Percentiles rank a stretch among this genome's conserved stretches.
These are phyloP conservation scores for Octonoba sinensis DNA, from an alignment of 2,888 invertebrate species.

Conservation along the genomic window DNA sequence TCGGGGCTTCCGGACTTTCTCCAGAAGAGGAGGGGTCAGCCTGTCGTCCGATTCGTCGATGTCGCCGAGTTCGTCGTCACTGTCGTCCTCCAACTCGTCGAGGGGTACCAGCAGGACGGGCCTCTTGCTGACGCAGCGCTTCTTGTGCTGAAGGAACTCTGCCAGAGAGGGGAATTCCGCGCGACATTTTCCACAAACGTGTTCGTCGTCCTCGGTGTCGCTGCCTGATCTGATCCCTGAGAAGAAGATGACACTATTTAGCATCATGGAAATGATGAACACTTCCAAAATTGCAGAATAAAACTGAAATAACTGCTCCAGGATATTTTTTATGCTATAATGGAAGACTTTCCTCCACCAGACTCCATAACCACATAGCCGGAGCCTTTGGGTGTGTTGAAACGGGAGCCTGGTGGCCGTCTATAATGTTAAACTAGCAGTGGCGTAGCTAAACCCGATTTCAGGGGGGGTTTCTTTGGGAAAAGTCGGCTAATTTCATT, in stretches of 20 bases:
- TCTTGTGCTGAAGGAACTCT: slow-evolving; percentile 70
- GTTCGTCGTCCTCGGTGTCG: slow-evolving; percentile 67
- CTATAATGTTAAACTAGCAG: too few relatives aligned
- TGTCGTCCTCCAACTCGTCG: neutral
- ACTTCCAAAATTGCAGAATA: too few relatives aligned
- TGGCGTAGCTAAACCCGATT: too few relatives aligned
- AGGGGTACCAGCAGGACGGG: slow-evolving; percentile 65
- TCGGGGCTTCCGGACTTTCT: neutral
- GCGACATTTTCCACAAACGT: slow-evolving; percentile 71
- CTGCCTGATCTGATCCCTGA: slow-evolving; percentile 42
- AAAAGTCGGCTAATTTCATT: too few relatives aligned
- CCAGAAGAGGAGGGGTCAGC: neutral
- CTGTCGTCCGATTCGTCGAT: neutral
- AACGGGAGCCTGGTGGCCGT: too few relatives aligned
- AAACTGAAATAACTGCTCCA: too few relatives aligned
- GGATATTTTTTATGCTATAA: too few relatives aligned
- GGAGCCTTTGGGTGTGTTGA: too few relatives aligned
- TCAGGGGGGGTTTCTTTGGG: too few relatives aligned
- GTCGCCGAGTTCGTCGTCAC: slow-evolving; percentile 66
- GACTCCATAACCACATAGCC: too few relatives aligned
- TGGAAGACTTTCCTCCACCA: too few relatives aligned
- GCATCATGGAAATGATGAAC: too few relatives aligned
- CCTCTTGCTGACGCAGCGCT: slow-evolving; percentile 68
- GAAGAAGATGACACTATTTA: neutral
- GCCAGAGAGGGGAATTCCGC: slow-evolving; percentile 69